Evolutionary conservation across 2,888 invertebrate genomes (phyloP), one percentile per base, ranked within the genome.

Genomic region (Stegophylla sp.): DNA sequence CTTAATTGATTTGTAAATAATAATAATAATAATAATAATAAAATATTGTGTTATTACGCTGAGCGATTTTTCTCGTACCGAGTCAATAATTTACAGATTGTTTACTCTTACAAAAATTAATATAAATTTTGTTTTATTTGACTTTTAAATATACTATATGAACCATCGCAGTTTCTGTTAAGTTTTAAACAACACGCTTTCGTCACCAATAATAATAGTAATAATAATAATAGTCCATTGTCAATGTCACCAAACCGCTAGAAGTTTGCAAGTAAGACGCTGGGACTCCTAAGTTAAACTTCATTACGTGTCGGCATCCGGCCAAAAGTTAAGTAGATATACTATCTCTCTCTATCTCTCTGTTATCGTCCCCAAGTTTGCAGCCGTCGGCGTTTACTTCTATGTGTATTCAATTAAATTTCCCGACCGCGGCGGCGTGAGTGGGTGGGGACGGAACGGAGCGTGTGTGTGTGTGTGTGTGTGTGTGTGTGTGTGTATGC

Each of bases 251-350:
- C 48, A 20, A 15, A 63, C 17, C 34, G 48, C 45, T 48, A 28
- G 59, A 77, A 71, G 69, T 79, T 61, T 48, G 34, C 12, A 51
- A 61, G 41, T 71, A 71, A 71, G 71, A 71, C 41, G 48, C 51
- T 26, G 23, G 9, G 45, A 34, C n/a, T 63, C 10, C 28, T 1
- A 20, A 67, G 69, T 63, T 61, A 77, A 77, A 77, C 77, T 77
- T 69, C 71, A 71, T 71, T 79, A 71, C 61, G 51, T 51, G 61
- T 41, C 34, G 79, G 79, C 79, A 69, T 79, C 79, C 71, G 69
- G 79, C 79, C 79, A 79, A 71, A 71, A 79, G 79, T 79, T 71
- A 61, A 79, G 61, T 64, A 64, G 63, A 75, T 74, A 74, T 51
- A 51, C 45, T 26, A 28, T 13, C 28, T 15, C n/a, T 17, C 51